Base-by-base conservation (phyloP, 2,113 vertebrate species). In the Arvicanthis niloticus region DNA sequence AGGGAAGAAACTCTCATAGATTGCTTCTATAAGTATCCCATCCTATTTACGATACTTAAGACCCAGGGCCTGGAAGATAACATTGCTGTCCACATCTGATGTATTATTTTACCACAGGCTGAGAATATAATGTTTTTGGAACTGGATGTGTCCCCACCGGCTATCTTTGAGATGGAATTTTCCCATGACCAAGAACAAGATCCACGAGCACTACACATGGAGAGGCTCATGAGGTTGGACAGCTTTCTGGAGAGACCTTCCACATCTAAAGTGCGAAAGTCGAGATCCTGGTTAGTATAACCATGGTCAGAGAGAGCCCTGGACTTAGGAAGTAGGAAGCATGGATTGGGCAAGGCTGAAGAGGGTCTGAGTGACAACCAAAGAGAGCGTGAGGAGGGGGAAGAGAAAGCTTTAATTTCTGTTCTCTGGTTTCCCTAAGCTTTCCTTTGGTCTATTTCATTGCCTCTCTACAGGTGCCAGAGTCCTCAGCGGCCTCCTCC, bases 101-200 rank as follows among this genome's bases (percentile, higher is more conserved):
- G 51, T 68, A 21, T 81, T 31, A 48, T 89, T 16, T 16, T 77
- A 17, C 73, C 51, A 17, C 93, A 99, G 99, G 99, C 99, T 76
- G 99, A 99, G 98, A 99, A 99, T 98, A 99, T 99, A 97, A 99
- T 99, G 99, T 99, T 99, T 96, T 96, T 99, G 98, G 99, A 99
- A 98, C 98, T 99, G 97, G 99, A 99, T 96, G 98, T 99, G 97
- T 99, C 99, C 94, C 99, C 99, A 34, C 99, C 99, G 0, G 99
- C 99, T 68, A 98, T 99, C 86, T 99, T 99, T 65, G 99, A 99
- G 77, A 98, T 99, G 48, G 99, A 99, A 94, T 98, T 98, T 93
- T 98, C 98, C 88, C 96, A 98, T 70, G 98, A 98, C 51, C 97
- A 96, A 0, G 99, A 99, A 84, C 98, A 98, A 58, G 99, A 99